These are phyloP conservation scores for Oxyura jamaicensis DNA, from an alignment of 2,113 vertebrate genomes.

Conservation along the genomic window DNA sequence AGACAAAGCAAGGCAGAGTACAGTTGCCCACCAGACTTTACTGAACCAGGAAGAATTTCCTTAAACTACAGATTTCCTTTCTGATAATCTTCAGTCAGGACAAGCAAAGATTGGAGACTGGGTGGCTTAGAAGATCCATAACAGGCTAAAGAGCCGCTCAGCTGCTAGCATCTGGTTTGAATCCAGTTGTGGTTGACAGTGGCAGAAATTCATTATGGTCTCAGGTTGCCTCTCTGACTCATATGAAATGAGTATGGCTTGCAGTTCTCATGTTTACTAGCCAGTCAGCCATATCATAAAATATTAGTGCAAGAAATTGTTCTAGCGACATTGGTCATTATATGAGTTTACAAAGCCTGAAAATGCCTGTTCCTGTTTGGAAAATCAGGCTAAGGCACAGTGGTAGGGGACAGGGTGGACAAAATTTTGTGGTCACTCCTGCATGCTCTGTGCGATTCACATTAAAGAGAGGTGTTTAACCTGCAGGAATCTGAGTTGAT, in stretches of 20 bases:
- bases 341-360: background rate
- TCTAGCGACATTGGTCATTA: background rate
- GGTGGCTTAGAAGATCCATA: constrained; percentile 26
- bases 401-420: background rate
- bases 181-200: constrained; percentile 44
- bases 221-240: background rate
- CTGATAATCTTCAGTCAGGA: constrained; percentile 41
- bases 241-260: background rate
- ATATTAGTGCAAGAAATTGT: background rate
- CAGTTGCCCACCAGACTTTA: constrained; percentile 39
- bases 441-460: background rate
- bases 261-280: background rate
- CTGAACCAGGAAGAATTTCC: constrained; percentile 49
- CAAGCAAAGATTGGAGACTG: constrained; percentile 22
- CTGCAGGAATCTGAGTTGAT: background rate
- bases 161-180: constrained; percentile 62
- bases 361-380: background rate
- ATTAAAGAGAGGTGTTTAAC: background rate
- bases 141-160: constrained; percentile 43
- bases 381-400: background rate
- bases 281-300: background rate
- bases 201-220: constrained; percentile 39
- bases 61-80: constrained; percentile 58
- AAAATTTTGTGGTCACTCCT: background rate
- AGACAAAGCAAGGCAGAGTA: constrained; percentile 54